Percentiles rank a stretch among this genome's conserved stretches.
Evolutionary conservation across 2,888 invertebrate genomes (phyloP).

Genomic region (Embidobia sp.): DNA sequence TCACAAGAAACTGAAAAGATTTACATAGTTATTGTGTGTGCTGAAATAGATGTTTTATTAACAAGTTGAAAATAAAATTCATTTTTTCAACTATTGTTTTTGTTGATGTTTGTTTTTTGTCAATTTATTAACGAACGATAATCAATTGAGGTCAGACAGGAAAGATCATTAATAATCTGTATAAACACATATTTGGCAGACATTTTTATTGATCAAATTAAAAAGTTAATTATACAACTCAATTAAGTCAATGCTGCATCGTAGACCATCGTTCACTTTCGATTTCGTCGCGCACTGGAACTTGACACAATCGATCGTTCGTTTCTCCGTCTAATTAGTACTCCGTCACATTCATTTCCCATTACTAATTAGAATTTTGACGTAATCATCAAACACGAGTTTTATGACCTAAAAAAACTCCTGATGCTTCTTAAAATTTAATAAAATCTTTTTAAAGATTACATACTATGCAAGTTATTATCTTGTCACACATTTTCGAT

Average conservation of each 20-base stretch:
- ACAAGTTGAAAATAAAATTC: no score
- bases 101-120: no score
- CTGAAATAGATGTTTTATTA: no score
- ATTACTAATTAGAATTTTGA: constrained; percentile 5
- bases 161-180: no score
- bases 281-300: constrained; percentile 5
- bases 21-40: no score
- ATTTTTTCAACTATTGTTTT: no score
- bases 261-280: constrained; percentile 8
- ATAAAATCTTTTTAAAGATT: no score
- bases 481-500: not conserved
- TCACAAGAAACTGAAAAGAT: no score
- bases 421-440: not conserved
- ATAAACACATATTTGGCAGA: no score
- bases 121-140: no score
- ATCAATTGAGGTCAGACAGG: no score
- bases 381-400: not conserved
- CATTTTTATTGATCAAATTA: no score
- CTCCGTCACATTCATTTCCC: not conserved
- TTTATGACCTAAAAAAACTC: not conserved
- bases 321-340: constrained; percentile 22
- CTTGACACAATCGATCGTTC: constrained; percentile 19
- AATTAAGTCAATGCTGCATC: constrained; percentile 3
- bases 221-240: constrained; percentile 12
- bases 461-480: not conserved